Base-by-base conservation (phyloP, 2,797 vertebrate species). In the Morus bassanus region DNA sequence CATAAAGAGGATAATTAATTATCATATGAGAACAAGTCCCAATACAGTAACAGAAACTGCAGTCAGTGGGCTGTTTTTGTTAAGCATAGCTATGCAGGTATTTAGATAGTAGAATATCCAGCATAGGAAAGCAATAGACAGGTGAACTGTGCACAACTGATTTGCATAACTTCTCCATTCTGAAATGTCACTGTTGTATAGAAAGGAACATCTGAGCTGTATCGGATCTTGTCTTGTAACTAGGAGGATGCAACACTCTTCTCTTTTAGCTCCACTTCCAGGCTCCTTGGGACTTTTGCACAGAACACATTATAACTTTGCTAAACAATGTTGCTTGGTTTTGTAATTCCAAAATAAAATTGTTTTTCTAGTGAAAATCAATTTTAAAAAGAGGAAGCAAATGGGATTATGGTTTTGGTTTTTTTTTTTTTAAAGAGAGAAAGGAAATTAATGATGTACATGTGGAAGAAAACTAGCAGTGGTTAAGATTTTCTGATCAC, bases 401-500 rank as follows among this genome's bases (percentile, higher is more conserved):
- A 70, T 60, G 9, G 24, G n/a, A 13, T 11, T 41, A 7, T 28
- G 1, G 37, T 39, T 39, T 39, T 39, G 37, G 37, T 39, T 39
- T 39, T 39, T 39, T 60, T 7, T 15, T 7, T 56, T 21, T 56
- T 23, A 46, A 21, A 61, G 7, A 60, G 2, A 53, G 48, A 80
- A 50, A 24, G 43, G 64, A 73, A 90, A 87, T 57, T 57, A 80
- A 80, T 51, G 4, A 70, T 27, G 25, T 48, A 67, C 31, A n/a
- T 13, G 46, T 46, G 22, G 35, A 80, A 8, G 33, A 59, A 80
- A 95, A 74, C 37, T 39, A 85, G 43, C 15, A 91, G 50, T 39
- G 51, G 56, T 41, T 93, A 83, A 77, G 51, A 75, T 83, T 87
- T 94, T 95, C 91, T 83, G 80, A 85, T 88, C 76, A 88, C 67